Evolutionary conservation across 2,113 vertebrate genomes (phyloP).

Genomic region (Cephalopterus ornatus): DNA sequence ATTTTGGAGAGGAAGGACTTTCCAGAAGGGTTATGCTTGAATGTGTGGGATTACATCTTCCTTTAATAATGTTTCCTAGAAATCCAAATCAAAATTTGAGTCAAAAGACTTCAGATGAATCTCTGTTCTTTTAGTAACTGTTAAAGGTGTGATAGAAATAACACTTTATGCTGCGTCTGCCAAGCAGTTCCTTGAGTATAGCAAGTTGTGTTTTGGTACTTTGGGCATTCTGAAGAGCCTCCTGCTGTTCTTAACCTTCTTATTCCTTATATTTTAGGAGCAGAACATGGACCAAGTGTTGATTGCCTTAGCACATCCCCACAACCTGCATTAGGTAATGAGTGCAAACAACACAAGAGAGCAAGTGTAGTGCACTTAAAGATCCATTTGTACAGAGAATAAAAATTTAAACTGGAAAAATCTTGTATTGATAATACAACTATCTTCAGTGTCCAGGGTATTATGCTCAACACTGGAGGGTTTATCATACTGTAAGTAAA

Average conservation of each 20-base stretch:
- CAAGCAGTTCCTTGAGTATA: background rate
- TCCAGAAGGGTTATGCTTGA: background rate
- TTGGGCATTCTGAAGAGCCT: background rate
- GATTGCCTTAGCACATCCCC: conserved; percentile 84
- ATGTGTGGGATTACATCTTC: background rate
- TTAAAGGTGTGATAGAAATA: background rate
- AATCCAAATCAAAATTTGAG: background rate
- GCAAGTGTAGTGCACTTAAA: background rate
- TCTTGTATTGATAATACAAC: background rate
- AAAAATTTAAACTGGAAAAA: background rate
- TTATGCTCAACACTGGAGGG: background rate
- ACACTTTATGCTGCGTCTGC: rapidly evolving
- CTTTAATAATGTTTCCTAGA: background rate
- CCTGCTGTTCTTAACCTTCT: background rate
- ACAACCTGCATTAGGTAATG: conserved; percentile 82
- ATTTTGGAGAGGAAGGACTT: background rate
- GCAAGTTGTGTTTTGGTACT: background rate
- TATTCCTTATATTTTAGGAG: conserved; percentile 44
- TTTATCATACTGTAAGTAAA: background rate
- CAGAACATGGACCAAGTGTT: conserved; percentile 83
- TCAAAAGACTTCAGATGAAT: background rate
- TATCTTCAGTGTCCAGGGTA: background rate
- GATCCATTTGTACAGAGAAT: background rate
- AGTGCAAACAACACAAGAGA: background rate
- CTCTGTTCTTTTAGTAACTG: background rate